phyloP scores from a whole-genome alignment of 2,797 vertebrate genomes.

The Prunella strophiata region DNA sequence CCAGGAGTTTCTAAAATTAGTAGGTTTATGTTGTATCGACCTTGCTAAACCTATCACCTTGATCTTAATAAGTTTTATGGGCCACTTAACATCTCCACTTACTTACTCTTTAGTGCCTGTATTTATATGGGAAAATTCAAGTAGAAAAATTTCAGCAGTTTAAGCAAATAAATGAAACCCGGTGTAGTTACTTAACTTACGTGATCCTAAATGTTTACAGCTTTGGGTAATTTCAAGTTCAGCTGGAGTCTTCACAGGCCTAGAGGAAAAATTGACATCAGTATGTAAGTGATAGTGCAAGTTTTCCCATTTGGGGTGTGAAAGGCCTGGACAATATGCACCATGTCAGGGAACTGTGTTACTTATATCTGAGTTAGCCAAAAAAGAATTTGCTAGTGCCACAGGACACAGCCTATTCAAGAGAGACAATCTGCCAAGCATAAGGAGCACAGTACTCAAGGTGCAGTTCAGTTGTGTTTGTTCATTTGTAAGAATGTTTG shows the following conservation, averaged over 20 bases:
- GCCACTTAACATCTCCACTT: background rate
- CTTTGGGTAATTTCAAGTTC: background rate
- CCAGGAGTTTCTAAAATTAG: constrained; percentile 11
- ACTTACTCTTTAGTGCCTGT: background rate
- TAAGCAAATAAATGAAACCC: background rate
- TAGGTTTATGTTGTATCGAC: background rate
- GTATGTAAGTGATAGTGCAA: background rate
- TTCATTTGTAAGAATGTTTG: background rate
- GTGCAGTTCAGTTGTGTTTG: background rate
- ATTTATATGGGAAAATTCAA: background rate
- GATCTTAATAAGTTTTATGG: background rate
- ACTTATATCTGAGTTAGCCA: background rate
- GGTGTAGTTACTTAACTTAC: background rate
- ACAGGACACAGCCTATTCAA: background rate
- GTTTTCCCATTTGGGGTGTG: background rate
- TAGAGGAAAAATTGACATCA: background rate
- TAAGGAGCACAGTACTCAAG: background rate
- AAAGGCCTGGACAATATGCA: background rate
- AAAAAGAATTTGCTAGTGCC: background rate
- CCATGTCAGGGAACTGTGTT: background rate
- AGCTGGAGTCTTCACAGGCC: background rate
- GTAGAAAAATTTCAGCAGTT: background rate
- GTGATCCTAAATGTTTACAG: background rate
- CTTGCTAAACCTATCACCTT: background rate
- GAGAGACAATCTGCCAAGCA: background rate